Evolutionary conservation across 2,888 invertebrate species (phyloP).

Genomic region (Pseudococcus jackbeardsleyi): DNA sequence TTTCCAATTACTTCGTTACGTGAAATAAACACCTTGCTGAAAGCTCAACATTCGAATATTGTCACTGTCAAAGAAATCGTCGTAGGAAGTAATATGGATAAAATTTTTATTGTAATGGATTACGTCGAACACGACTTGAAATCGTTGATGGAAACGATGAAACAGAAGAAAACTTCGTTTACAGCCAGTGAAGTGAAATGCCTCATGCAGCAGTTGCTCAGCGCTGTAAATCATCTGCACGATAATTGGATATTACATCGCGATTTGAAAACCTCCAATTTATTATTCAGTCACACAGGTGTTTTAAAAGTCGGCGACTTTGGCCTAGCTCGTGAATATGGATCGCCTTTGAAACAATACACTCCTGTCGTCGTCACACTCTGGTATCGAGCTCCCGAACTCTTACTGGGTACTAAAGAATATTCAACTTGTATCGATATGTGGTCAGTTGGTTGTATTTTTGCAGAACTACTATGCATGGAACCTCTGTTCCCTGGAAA

Average conservation of each 20-base stretch:
- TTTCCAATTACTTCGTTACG: constrained; percentile 98
- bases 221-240: constrained; percentile 95
- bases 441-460: constrained; percentile 96
- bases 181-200: constrained; percentile 93
- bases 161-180: constrained; percentile 86
- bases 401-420: constrained; percentile 86
- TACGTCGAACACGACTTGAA: constrained; percentile 99
- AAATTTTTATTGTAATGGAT: constrained; percentile 98
- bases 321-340: constrained; percentile 97
- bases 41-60: constrained; percentile 96
- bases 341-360: constrained; percentile 95
- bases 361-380: constrained; percentile 98
- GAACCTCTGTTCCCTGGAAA: constrained; percentile 97
- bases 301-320: constrained; percentile 91
- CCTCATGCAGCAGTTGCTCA: constrained; percentile 89
- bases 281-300: constrained; percentile 93
- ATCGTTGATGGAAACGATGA: constrained; percentile 98
- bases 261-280: constrained; percentile 97
- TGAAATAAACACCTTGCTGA: constrained; percentile 97
- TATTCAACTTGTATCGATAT: constrained; percentile 98
- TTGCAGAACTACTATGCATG: constrained; percentile 95
- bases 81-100: constrained; percentile 99
- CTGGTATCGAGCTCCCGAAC: constrained; percentile 98
- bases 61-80: constrained; percentile 99
- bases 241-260: constrained; percentile 99